Evolutionary conservation across 2,888 invertebrate genomes (phyloP).

Genomic region (Spisula solida): DNA sequence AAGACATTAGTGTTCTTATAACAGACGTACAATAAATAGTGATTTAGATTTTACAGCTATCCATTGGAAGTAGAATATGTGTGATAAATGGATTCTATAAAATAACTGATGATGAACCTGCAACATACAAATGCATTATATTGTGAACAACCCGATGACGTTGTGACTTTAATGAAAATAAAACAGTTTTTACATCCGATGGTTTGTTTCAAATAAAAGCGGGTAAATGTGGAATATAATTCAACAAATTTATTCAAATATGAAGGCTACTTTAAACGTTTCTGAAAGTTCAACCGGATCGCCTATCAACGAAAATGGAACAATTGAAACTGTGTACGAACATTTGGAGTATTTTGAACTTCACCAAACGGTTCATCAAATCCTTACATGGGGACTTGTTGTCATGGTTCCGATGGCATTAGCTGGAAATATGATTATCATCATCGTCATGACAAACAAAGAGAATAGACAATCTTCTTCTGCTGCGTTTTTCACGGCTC

Average conservation of each 20-base stretch:
- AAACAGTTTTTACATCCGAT: too few relatives aligned
- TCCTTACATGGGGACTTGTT: not conserved
- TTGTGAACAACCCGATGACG: too few relatives aligned
- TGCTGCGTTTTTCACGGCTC: not conserved
- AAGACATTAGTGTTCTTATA: too few relatives aligned
- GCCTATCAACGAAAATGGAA: not conserved
- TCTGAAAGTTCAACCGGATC: not conserved
- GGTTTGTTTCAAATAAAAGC: too few relatives aligned
- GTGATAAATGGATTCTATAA: too few relatives aligned
- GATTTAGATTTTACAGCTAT: too few relatives aligned
- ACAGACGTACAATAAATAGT: too few relatives aligned
- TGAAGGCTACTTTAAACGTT: not conserved
- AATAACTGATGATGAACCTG: too few relatives aligned
- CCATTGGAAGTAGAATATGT: too few relatives aligned
- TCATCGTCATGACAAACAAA: conserved; percentile 3
- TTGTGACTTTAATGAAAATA: too few relatives aligned
- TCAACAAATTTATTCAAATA: not conserved
- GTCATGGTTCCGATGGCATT: not conserved
- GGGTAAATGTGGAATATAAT: too few relatives aligned
- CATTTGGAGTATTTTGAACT: not conserved
- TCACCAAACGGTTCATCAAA: not conserved
- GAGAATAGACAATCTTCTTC: not conserved
- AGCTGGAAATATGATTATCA: not conserved
- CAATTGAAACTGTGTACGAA: not conserved
- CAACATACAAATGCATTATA: too few relatives aligned